Conservation (phyloP, 2,797 vertebrate species). For the Pyrrhura leucotis region DNA sequence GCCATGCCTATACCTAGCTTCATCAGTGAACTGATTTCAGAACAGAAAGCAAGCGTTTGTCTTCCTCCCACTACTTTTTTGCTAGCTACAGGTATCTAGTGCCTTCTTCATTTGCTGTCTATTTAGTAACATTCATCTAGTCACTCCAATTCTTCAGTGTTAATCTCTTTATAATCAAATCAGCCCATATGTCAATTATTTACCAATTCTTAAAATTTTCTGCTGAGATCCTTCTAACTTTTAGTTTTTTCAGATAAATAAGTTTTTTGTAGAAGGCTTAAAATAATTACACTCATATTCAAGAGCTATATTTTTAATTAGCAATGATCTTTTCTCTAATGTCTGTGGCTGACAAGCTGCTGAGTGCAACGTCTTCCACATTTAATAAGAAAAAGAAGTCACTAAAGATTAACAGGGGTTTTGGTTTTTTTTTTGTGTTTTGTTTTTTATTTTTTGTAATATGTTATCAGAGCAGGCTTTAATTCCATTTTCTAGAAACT, state of each 20-base stretch:
- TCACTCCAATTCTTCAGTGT: background rate
- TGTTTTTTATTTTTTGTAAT: background rate
- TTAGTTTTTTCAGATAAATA: slow-evolving; percentile 5
- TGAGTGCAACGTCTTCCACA: background rate
- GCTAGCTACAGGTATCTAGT: background rate
- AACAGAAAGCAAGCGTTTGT: slow-evolving; percentile 3
- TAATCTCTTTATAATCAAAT: slow-evolving; percentile 29
- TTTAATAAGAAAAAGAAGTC: background rate
- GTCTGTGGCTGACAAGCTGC: background rate
- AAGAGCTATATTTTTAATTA: background rate
- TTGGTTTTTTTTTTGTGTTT: background rate
- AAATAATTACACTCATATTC: slow-evolving; percentile 3
- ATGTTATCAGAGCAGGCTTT: background rate
- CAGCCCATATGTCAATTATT: background rate
- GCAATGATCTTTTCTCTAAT: background rate
- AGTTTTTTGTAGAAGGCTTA: background rate
- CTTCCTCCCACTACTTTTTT: slow-evolving; percentile 20
- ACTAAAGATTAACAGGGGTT: background rate
- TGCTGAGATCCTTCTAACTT: background rate
- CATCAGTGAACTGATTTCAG: slow-evolving; percentile 4
- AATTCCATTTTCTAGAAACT: background rate
- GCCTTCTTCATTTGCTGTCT: background rate
- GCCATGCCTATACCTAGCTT: background rate
- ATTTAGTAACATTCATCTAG: slow-evolving; percentile 10
- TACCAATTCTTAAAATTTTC: slow-evolving; percentile 31